Percentiles rank a stretch among this genome's conserved stretches.
phyloP scores from a whole-genome alignment of 37 sponge, comb jelly and placozoan genomes.

The Dysidea cf. avara region DNA sequence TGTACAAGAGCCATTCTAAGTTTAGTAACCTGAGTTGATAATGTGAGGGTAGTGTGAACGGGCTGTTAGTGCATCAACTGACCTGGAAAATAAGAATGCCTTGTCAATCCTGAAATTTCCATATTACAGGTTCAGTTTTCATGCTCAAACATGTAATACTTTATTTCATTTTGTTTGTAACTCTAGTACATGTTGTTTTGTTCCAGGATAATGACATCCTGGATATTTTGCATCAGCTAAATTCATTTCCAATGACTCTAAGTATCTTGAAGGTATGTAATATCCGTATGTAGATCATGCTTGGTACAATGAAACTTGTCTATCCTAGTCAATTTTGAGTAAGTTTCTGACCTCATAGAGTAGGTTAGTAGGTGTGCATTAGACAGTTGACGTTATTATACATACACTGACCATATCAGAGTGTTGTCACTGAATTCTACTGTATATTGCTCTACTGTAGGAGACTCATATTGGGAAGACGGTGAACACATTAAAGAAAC shows the following conservation, averaged over 20 bases:
- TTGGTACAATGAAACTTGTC: not conserved
- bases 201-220: conserved; percentile 23
- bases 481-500: conserved; percentile 52
- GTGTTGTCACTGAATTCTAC: not conserved
- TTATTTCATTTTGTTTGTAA: no score
- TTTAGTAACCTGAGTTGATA: no score
- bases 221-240: conserved; percentile 33
- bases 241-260: conserved; percentile 39
- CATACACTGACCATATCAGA: no score
- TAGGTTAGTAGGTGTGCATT: not conserved
- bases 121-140: no score
- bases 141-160: no score
- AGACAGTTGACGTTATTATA: no score
- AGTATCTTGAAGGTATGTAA: conserved; percentile 43
- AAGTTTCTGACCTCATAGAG: not conserved
- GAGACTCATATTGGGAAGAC: conserved; percentile 57
- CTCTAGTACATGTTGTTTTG: no score
- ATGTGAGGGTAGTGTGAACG: no score
- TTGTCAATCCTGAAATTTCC: no score
- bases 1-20: no score
- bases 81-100: no score
- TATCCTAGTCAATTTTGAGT: not conserved
- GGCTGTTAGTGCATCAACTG: no score
- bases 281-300: not conserved
- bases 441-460: conserved; percentile 8